Evolutionary conservation across 2,113 vertebrate genomes (phyloP).

Genomic region (Lepidothrix coronata): DNA sequence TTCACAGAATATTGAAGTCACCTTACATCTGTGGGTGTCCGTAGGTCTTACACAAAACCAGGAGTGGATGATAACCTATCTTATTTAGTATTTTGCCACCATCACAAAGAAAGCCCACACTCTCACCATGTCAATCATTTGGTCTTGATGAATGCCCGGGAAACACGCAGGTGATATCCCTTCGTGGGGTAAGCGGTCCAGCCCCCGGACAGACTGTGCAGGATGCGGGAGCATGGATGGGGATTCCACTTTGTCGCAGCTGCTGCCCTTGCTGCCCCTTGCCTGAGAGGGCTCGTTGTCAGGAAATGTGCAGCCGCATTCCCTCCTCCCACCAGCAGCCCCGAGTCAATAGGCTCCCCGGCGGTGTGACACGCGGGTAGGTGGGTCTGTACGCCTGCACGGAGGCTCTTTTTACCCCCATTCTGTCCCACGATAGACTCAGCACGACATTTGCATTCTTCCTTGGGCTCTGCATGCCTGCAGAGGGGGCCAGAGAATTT

Average conservation of each 20-base stretch:
- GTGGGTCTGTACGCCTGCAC: not conserved
- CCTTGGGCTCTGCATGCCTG: not conserved
- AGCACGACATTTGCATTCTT: not conserved
- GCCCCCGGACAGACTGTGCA: rapidly evolving
- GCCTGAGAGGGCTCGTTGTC: not conserved
- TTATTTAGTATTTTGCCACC: not conserved
- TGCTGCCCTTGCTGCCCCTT: not conserved
- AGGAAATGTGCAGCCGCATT: not conserved
- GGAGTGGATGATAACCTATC: not conserved
- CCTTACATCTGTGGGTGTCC: not conserved
- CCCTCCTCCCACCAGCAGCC: not conserved
- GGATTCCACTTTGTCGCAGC: not conserved
- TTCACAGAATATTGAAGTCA: not conserved
- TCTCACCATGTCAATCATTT: not conserved
- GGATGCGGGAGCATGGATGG: not conserved
- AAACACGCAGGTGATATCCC: not conserved
- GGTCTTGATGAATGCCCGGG: not conserved
- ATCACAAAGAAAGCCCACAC: not conserved
- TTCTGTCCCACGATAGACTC: rapidly evolving
- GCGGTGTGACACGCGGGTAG: rapidly evolving
- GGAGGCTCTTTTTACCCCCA: rapidly evolving
- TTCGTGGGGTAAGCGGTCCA: rapidly evolving
- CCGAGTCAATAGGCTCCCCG: rapidly evolving
- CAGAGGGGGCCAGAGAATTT: not conserved
- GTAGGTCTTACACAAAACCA: not conserved